These are phyloP conservation scores for Augochlorella aurata DNA, from an alignment of 2,888 invertebrate genomes.

Conservation along the genomic window DNA sequence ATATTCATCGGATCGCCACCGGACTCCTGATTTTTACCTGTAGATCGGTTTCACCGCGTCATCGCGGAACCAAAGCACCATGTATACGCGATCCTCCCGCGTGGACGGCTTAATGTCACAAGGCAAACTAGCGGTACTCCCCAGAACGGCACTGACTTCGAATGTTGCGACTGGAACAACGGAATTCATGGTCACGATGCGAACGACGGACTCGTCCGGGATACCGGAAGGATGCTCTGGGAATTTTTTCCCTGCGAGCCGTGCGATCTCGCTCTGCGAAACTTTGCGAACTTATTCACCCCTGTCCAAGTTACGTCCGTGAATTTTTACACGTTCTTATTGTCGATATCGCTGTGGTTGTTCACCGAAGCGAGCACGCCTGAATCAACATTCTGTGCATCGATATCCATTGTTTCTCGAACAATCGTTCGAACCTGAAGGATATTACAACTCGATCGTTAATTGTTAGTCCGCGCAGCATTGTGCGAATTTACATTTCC, in stretches of 20 bases:
- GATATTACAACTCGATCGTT: no score
- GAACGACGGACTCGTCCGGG: not conserved
- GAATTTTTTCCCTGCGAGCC: not conserved
- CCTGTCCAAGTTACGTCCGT: no score
- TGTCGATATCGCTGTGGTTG: not conserved
- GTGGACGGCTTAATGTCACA: conserved; percentile 94
- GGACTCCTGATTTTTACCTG: conserved; percentile 85
- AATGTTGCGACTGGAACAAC: conserved; percentile 85
- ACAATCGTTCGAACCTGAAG: no score
- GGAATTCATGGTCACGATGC: not conserved
- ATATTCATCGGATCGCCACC: not conserved
- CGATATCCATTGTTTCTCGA: no score
- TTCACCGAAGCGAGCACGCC: not conserved
- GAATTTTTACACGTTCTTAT: no score
- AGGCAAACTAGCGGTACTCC: conserved; percentile 91
- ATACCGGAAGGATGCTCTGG: no score
- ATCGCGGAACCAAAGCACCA: conserved; percentile 96
- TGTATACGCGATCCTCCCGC: conserved; percentile 93
- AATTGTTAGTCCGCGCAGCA: not conserved
- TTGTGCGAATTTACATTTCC: not conserved
- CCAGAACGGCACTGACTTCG: conserved; percentile 92
- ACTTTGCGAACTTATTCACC: not conserved
- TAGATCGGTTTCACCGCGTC: conserved; percentile 94
- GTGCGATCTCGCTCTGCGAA: not conserved
- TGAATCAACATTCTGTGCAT: no score